A percentile compares a stretch with the other conserved stretches of the same genome.
These are phyloP conservation scores for Esperia sulphurella DNA, from an alignment of 2,888 invertebrate species.

Conservation along the genomic window DNA sequence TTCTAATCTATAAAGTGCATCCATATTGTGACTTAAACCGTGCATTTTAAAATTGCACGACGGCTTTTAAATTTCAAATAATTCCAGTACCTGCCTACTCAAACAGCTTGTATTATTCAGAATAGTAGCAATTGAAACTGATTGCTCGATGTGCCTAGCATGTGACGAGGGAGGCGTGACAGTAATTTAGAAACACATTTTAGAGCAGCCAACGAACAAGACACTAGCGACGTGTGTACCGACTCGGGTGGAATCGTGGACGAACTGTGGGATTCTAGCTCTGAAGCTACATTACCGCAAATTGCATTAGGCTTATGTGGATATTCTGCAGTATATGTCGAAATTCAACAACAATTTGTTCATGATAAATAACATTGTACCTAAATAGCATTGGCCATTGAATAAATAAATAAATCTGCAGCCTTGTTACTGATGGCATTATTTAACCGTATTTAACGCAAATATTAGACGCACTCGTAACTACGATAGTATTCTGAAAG, in stretches of 20 bases:
- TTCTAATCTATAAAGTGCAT: constrained; percentile 37
- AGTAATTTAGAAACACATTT: constrained; percentile 24
- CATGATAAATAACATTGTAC: too few species aligned
- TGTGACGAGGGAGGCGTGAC: constrained; percentile 31
- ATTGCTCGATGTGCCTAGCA: not conserved
- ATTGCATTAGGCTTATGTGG: constrained; percentile 65
- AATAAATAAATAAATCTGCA: too few species aligned
- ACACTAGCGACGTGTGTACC: constrained; percentile 9
- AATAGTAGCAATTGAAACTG: constrained; percentile 6
- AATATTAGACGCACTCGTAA: too few species aligned
- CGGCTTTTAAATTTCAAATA: not conserved
- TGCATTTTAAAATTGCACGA: not conserved
- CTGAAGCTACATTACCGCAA: constrained; percentile 61
- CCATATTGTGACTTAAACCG: constrained; percentile 17
- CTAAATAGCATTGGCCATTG: too few species aligned
- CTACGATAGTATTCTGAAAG: too few species aligned
- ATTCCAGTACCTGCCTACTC: not conserved
- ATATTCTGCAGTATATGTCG: constrained; percentile 43
- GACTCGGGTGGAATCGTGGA: constrained; percentile 7
- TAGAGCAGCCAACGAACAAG: constrained; percentile 7
- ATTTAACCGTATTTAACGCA: too few species aligned
- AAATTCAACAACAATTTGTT: constrained; percentile 19
- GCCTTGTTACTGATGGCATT: too few species aligned
- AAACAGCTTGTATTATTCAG: not conserved
- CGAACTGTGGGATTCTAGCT: constrained; percentile 10